Evolutionary conservation across 2,888 invertebrate genomes (phyloP), one percentile per base, ranked within the genome.

Genomic region (Cinara cedri): DNA sequence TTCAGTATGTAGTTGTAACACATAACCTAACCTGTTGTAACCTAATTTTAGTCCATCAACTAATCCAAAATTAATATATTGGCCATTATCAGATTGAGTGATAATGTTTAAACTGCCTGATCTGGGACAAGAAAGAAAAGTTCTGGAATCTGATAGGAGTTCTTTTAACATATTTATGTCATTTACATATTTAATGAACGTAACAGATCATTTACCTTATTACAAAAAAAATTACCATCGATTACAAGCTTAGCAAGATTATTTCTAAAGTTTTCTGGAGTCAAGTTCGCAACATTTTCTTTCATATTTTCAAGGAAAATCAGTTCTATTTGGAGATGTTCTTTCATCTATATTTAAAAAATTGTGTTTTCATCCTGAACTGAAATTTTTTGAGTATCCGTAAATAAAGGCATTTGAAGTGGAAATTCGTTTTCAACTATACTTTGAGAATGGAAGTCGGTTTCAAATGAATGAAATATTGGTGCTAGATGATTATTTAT

Each of bases 21-120:
- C 55, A 55, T 55, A 55, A n/a, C n/a, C n/a, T n/a, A n/a, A n/a
- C n/a, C n/a, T n/a, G n/a, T n/a, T n/a, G n/a, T n/a, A n/a, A n/a
- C n/a, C n/a, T n/a, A n/a, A n/a, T 21, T 55, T 55, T 21, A 55
- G 55, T 55, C 55, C 55, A 55, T 55, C 55, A 55, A 55, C 55
- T 55, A 55, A 55, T 21, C 55, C 55, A 55, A 55, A 55, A 55
- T 55, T 19, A 55, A 55, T 55, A 11, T 55, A 55, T 21, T 55
- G 55, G 21, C 55, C 55, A 21, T 21, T 21, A 55, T 55, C 55
- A 24, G 55, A 55, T 55, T 55, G 55, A 55, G 55, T 55, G 21
- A 55, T 55, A 55, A 55, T 55, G 21, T 55, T 55, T 19, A 55
- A 55, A 55, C 55, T 55, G 21, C 55, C 55, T 4, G 55, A 55